These are phyloP conservation scores for Branchipolynoe longqiensis DNA, from an alignment of 2,888 invertebrate genomes.

Conservation along the genomic window DNA sequence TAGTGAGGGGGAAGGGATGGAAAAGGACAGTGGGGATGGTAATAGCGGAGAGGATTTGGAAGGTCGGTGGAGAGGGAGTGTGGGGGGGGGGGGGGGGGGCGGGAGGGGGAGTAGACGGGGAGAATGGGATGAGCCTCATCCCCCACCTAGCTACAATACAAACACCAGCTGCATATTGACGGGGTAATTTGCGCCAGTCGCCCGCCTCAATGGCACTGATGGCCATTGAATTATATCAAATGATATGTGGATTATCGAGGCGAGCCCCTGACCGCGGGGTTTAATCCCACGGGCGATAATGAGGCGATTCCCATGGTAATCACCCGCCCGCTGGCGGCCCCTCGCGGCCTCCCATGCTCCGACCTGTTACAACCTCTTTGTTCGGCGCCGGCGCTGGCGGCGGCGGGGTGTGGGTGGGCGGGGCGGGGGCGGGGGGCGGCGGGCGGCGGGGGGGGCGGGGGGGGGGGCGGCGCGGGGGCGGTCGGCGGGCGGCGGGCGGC, in stretches of 20 bases:
- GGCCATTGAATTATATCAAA: slow-evolving; percentile 56
- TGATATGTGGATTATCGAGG: slow-evolving; percentile 54
- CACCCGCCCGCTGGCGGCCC: slow-evolving; percentile 36
- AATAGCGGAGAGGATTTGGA: too few species aligned
- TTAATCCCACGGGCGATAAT: slow-evolving; percentile 51
- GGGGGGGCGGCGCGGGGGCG: too few species aligned
- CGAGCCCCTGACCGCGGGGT: slow-evolving; percentile 45
- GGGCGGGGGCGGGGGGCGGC: not conserved
- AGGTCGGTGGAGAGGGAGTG: too few species aligned
- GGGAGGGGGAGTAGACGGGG: too few species aligned
- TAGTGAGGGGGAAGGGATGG: too few species aligned
- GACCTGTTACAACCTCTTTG: slow-evolving; percentile 43
- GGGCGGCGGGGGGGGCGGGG: not conserved
- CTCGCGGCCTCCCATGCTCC: not conserved
- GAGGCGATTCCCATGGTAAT: slow-evolving; percentile 56
- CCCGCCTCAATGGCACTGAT: slow-evolving; percentile 39
- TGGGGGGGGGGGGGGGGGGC: too few species aligned
- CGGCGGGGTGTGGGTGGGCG: not conserved
- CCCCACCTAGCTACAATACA: too few species aligned
- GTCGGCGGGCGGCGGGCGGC: not conserved
- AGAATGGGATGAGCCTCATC: too few species aligned
- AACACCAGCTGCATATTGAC: slow-evolving; percentile 48
- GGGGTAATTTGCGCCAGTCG: slow-evolving; percentile 17
- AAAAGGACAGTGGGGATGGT: too few species aligned
- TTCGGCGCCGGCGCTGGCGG: not conserved